Conservation (phyloP, 1,140 invertebrate species). For the Drepana arcuata region DNA sequence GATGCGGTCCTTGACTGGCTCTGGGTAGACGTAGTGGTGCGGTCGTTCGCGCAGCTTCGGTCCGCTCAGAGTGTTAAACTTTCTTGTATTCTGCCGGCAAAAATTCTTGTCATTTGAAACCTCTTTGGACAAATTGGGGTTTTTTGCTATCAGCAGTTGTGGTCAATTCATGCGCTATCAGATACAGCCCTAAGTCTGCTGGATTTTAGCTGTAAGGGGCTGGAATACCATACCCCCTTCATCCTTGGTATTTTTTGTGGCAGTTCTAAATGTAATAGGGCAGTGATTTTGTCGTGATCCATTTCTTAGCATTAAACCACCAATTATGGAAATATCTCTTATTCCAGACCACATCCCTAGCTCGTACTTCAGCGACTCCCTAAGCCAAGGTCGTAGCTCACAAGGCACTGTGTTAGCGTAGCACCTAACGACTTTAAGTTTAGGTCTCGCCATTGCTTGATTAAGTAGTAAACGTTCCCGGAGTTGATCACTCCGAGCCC, state of each 20-base stretch:
- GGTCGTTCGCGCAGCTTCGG: slow-evolving; percentile 49
- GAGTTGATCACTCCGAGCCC: no score
- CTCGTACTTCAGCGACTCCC: no score
- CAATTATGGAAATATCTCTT: no score
- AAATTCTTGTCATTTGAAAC: slow-evolving; percentile 13
- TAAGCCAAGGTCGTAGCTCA: no score
- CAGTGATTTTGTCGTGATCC: no score
- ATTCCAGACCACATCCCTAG: no score
- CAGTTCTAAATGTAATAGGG: background rate
- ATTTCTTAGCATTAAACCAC: no score
- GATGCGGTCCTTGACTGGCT: slow-evolving; percentile 51
- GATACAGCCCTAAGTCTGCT: background rate
- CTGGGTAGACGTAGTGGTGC: slow-evolving; percentile 55
- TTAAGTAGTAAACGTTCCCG: no score
- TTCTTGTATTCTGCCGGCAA: slow-evolving; percentile 37
- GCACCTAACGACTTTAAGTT: no score
- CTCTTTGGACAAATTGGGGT: background rate
- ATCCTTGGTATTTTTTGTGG: background rate
- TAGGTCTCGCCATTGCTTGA: no score
- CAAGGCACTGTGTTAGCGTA: no score
- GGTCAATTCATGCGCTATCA: background rate
- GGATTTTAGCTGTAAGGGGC: background rate
- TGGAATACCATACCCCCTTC: no score
- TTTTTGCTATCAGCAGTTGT: background rate
- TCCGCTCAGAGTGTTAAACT: slow-evolving; percentile 37